These are phyloP conservation scores for Myiotriccus ornatus DNA, from an alignment of 2,797 vertebrate species.

Conservation along the genomic window DNA sequence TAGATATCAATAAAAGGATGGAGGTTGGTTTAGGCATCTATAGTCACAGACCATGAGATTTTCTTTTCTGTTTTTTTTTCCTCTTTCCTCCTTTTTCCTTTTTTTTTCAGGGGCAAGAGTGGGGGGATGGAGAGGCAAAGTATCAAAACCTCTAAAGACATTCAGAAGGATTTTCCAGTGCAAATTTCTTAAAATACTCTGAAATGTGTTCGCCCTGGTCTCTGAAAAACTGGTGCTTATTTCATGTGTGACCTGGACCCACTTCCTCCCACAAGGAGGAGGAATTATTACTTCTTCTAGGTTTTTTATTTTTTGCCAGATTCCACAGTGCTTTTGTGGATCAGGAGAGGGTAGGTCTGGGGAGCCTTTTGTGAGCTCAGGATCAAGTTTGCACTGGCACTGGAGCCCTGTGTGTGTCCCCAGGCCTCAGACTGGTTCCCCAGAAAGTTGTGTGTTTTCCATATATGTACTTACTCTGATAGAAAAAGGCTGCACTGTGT, in stretches of 20 bases:
- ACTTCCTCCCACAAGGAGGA: neutral
- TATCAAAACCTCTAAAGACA: neutral
- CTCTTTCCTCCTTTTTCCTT: too few relatives aligned
- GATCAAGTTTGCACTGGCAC: neutral
- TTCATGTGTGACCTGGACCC: neutral
- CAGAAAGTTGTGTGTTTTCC: neutral
- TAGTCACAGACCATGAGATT: neutral
- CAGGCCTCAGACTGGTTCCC: neutral
- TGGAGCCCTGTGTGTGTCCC: neutral
- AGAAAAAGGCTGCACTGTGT: neutral
- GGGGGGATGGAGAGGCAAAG: rapidly evolving
- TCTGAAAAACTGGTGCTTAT: neutral
- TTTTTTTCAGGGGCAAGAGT: neutral
- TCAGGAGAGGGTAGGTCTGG: neutral
- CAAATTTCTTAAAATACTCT: neutral
- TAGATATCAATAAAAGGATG: neutral
- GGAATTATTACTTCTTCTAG: neutral
- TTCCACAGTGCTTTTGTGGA: neutral
- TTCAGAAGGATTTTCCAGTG: neutral
- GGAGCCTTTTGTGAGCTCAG: neutral
- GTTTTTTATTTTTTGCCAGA: neutral
- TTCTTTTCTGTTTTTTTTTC: neutral
- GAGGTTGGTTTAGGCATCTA: neutral
- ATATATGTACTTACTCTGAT: neutral
- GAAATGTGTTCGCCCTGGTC: neutral